A percentile compares a stretch with the other conserved stretches of the same genome.
Conservation (phyloP, 2,113 vertebrate genomes). For the Neolamprologus hecqui region DNA sequence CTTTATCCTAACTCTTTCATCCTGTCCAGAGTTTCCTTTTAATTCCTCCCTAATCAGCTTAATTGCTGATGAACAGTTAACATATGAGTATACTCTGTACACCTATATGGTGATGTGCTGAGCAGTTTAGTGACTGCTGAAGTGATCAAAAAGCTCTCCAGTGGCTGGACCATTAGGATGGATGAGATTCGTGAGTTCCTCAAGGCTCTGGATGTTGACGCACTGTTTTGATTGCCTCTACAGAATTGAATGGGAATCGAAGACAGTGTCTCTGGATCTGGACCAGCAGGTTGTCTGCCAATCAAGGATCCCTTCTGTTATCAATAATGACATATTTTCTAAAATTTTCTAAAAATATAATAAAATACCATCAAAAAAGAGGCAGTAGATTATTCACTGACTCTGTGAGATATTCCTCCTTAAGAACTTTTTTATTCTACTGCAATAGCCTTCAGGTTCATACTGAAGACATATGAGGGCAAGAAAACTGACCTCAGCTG, state of each 20-base stretch:
- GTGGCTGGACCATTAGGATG: background rate
- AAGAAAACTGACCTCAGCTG: background rate
- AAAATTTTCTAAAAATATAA: background rate
- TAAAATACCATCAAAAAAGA: background rate
- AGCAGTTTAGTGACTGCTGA: background rate
- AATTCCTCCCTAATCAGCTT: background rate
- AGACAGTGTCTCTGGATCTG: background rate
- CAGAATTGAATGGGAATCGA: fast-evolving
- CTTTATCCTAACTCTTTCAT: background rate
- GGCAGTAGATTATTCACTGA: background rate
- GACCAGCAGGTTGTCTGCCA: background rate
- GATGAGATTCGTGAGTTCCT: background rate
- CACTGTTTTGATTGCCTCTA: background rate
- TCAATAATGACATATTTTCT: background rate
- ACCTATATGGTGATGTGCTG: background rate
- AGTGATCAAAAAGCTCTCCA: background rate
- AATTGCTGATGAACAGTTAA: background rate
- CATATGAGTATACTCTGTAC: background rate
- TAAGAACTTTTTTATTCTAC: background rate
- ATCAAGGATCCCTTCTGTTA: background rate
- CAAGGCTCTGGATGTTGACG: background rate
- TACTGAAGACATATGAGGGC: background rate
- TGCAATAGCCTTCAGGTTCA: background rate
- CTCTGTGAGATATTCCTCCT: background rate
- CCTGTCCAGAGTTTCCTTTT: background rate